Evolutionary conservation across 2,113 vertebrate species (phyloP).

Genomic region (Australoheros scitulus): DNA sequence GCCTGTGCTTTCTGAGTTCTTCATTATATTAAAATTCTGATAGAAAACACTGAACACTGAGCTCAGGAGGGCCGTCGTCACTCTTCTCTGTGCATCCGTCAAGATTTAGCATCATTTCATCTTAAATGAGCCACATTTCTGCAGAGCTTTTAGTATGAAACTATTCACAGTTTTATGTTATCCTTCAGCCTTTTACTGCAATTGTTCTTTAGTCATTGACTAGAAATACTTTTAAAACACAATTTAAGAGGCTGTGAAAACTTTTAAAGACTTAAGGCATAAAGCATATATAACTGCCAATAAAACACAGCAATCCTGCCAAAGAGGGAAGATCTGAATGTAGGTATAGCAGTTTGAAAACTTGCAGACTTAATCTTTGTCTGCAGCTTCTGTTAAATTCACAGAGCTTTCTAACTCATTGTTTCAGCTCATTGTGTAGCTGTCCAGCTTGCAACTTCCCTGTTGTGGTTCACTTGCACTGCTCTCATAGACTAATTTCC

Average conservation of each 20-base stretch:
- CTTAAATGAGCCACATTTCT: not conserved
- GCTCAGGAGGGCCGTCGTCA: not conserved
- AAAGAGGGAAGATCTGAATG: not conserved
- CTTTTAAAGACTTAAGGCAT: not conserved
- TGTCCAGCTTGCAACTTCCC: not conserved
- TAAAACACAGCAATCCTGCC: not conserved
- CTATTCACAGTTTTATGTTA: not conserved
- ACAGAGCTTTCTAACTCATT: not conserved
- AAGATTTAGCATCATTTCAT: not conserved
- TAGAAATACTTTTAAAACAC: not conserved
- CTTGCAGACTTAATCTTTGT: not conserved
- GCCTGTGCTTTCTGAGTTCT: not conserved
- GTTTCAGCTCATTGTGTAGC: not conserved
- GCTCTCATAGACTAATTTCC: not conserved
- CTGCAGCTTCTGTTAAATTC: not conserved
- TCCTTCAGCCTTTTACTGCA: not conserved
- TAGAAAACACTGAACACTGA: not conserved
- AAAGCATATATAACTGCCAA: not conserved
- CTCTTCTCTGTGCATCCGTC: not conserved
- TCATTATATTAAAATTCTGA: not conserved
- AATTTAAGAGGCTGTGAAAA: not conserved
- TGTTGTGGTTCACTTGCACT: not conserved
- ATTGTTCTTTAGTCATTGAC: not conserved
- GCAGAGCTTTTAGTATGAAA: not conserved
- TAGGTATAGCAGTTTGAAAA: not conserved